A percentile compares a stretch with the other conserved stretches of the same genome.
phyloP scores from a whole-genome alignment of 1,140 invertebrate genomes.

The Sycophaga agraensis region DNA sequence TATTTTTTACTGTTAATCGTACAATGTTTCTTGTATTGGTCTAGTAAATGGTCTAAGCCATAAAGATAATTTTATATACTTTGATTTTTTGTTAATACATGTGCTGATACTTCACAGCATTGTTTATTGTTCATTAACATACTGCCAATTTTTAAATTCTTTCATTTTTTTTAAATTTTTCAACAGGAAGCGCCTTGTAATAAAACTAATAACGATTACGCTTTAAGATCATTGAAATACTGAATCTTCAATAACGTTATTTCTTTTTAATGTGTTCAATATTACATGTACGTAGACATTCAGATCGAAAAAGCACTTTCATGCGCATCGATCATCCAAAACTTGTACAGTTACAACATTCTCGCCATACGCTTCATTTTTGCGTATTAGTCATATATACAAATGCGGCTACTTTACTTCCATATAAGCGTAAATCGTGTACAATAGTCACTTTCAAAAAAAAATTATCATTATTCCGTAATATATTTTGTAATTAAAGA shows the following conservation, averaged over 20 bases:
- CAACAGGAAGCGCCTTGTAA: slow-evolving; percentile 13
- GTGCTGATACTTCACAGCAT: no score
- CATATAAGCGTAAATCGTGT: slow-evolving; percentile 17
- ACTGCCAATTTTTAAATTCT: slow-evolving; percentile 8
- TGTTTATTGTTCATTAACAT: slow-evolving; percentile 23
- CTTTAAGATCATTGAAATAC: slow-evolving; percentile 21
- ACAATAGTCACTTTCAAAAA: slow-evolving; percentile 22
- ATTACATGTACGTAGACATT: slow-evolving; percentile 8
- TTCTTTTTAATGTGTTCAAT: slow-evolving; percentile 26
- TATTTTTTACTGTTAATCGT: no score
- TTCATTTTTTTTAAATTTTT: not conserved
- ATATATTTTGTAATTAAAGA: not conserved
- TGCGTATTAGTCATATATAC: slow-evolving; percentile 23
- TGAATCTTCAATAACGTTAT: slow-evolving; percentile 12
- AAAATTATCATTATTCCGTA: slow-evolving; percentile 1
- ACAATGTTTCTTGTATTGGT: no score
- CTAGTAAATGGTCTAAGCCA: no score
- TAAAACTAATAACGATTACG: slow-evolving; percentile 17
- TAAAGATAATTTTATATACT: no score
- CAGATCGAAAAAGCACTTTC: not conserved
- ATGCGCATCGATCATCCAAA: slow-evolving; percentile 3
- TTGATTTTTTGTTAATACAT: no score
- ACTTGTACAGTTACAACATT: slow-evolving; percentile 29
- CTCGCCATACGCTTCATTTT: slow-evolving; percentile 6
- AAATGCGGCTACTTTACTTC: slow-evolving; percentile 12